Conservation (phyloP, 2,113 vertebrate genomes). For the Marmota flaviventris region DNA sequence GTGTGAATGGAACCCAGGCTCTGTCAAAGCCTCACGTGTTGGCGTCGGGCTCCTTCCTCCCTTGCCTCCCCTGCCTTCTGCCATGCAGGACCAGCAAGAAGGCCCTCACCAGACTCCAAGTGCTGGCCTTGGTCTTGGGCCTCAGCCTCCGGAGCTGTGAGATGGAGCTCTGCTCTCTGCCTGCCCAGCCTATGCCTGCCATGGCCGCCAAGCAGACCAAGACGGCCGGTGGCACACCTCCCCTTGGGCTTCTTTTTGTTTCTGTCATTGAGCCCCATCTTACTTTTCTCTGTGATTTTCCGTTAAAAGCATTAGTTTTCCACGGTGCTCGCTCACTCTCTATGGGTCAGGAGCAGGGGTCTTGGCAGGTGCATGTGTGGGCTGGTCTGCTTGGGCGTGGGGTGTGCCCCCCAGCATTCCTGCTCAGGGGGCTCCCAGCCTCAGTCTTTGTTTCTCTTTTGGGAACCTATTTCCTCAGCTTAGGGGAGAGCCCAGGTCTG, state of each 20-base stretch:
- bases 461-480: no score
- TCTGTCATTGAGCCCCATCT: neutral
- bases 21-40: no score
- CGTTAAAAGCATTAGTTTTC: no score
- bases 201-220: no score
- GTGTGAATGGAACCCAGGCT: no score
- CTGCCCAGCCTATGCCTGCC: neutral
- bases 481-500: no score
- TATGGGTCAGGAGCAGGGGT: neutral
- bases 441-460: neutral
- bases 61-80: no score
- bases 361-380: neutral
- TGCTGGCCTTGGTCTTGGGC: neutral
- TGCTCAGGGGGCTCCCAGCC: neutral
- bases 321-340: rapidly evolving
- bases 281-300: neutral
- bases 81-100: no score
- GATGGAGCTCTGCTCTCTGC: no score
- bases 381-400: neutral
- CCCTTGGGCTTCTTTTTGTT: neutral
- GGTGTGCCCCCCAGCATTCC: neutral
- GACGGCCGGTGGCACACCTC: neutral
- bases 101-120: no score
- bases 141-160: no score
- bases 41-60: no score